Percentiles rank a stretch among this genome's conserved stretches.
Evolutionary conservation across 2,113 vertebrate species (phyloP).

Genomic region (Martes martes): DNA sequence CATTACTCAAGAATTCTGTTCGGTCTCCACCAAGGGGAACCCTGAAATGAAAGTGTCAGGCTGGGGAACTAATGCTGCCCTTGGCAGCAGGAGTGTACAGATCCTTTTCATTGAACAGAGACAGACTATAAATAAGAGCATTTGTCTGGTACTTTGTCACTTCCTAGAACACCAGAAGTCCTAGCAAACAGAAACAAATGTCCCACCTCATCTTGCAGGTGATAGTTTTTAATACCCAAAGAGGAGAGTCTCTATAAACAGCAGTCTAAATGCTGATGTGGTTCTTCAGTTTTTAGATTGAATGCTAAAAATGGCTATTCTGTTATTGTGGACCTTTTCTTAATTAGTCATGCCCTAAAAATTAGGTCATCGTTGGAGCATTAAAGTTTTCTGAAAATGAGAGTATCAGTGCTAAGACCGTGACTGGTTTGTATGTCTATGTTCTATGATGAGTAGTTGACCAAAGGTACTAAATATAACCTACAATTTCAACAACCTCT

Average conservation of each 20-base stretch:
- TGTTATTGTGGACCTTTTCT: not conserved
- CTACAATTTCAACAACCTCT: not conserved
- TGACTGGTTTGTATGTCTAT: not conserved
- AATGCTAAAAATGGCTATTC: not conserved
- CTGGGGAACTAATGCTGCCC: not conserved
- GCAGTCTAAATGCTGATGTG: not conserved
- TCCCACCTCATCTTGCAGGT: not conserved
- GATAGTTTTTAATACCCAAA: not conserved
- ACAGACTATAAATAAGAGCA: conserved; percentile 19
- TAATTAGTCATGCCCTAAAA: not conserved
- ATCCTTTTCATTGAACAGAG: conserved; percentile 9
- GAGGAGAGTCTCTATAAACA: not conserved
- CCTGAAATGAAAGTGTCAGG: not conserved
- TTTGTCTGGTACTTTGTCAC: not conserved
- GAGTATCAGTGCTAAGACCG: not conserved
- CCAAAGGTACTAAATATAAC: not conserved
- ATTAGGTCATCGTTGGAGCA: not conserved
- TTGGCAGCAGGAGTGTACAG: not conserved
- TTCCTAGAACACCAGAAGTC: not conserved
- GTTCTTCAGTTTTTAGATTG: not conserved
- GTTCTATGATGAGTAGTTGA: not conserved
- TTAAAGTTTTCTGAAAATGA: not conserved
- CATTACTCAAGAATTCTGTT: not conserved
- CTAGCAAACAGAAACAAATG: not conserved
- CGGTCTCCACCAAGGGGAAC: not conserved